These are phyloP conservation scores for Rostratula benghalensis DNA, from an alignment of 2,113 vertebrate species.

Conservation along the genomic window DNA sequence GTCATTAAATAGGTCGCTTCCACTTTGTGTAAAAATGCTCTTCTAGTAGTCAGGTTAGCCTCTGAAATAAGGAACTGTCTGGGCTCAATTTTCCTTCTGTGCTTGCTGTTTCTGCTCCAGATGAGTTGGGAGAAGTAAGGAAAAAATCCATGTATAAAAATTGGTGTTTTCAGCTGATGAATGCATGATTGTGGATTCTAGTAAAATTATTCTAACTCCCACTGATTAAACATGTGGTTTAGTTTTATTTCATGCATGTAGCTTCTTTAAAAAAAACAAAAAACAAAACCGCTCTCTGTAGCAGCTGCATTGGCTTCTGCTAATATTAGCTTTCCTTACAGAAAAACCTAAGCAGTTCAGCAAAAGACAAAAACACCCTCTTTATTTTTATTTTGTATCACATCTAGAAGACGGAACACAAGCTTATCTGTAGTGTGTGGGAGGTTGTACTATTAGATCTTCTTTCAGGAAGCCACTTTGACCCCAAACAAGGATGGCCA, in stretches of 20 bases:
- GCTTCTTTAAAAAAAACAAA: not conserved
- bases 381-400: not conserved
- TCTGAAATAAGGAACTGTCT: not conserved
- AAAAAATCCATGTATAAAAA: not conserved
- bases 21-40: not conserved
- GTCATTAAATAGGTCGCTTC: constrained; percentile 43
- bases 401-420: not conserved
- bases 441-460: not conserved
- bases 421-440: not conserved
- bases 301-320: constrained; percentile 26
- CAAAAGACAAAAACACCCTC: not conserved
- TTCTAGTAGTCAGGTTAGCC: not conserved
- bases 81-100: not conserved
- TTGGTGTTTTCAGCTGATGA: not conserved
- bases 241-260: not conserved
- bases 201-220: not conserved
- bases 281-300: not conserved
- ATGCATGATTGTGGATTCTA: not conserved
- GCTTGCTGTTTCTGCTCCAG: not conserved
- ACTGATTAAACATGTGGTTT: not conserved
- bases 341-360: not conserved
- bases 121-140: not conserved
- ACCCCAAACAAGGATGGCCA: not conserved
- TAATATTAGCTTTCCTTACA: constrained; percentile 6
- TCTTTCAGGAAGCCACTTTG: constrained; percentile 34